Base-by-base conservation (phyloP, 2,113 vertebrate species). In the Spheniscus mendiculus region DNA sequence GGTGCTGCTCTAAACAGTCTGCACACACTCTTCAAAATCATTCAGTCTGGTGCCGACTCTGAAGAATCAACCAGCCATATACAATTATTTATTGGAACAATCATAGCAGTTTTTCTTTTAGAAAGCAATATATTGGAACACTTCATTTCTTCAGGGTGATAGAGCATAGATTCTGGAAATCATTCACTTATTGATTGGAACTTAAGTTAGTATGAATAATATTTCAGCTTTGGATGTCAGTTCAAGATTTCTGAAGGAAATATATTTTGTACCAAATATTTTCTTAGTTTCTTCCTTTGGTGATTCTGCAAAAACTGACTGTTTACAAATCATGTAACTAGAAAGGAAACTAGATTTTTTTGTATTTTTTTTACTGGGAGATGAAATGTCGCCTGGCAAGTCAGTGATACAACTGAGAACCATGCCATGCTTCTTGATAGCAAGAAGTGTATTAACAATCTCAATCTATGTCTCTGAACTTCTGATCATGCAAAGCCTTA, bases 71-170 rank as follows among this genome's bases (percentile, higher is more conserved):
- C 49, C 78, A 86, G 58, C 78, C 82, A 21, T 45, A 42, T 45
- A 62, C 80, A 93, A 83, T 84, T 95, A 83, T 92, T 94, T 89
- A 73, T 72, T 86, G 50, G n/a, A 94, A 80, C 17, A 66, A 73
- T 80, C 66, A 94, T 23, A 80, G 49, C 30, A 78, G 52, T 56
- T 90, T 95, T 94, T 97, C 66, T 87, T 93, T 89, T 50, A 85
- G 70, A 92, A 93, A 91, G 73, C 58, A 56, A 15, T 90, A 80
- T 80, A 76, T 85, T 77, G 70, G 61, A 91, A 61, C 55, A 67
- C 29, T 87, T 92, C 10, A 62, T 86, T 94, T 92, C 83, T 92
- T 87, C 53, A 56, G 82, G 32, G 47, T 67, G 73, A 79, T 40
- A 69, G 61, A 87, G 73, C 44, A 27, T 17, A 58, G 49, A 42